phyloP scores from a whole-genome alignment of 2,797 vertebrate genomes.

The Aselliscus stoliczkanus region DNA sequence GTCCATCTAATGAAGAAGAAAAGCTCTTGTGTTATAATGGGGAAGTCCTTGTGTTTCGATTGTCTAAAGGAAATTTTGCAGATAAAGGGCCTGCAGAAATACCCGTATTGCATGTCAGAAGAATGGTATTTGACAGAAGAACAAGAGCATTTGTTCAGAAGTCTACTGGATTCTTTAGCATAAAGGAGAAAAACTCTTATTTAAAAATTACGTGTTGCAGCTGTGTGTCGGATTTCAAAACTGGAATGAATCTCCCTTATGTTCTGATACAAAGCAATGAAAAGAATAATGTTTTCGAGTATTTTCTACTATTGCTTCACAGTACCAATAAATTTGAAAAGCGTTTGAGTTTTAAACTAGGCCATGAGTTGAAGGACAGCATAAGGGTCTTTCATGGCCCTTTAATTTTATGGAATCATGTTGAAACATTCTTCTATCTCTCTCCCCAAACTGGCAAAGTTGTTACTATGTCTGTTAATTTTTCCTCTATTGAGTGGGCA shows the following conservation, averaged over 20 bases:
- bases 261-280: slow-evolving; percentile 83
- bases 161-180: slow-evolving; percentile 75
- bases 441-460: slow-evolving; percentile 79
- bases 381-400: slow-evolving; percentile 88
- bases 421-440: slow-evolving; percentile 80
- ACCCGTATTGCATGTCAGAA: slow-evolving; percentile 79
- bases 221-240: slow-evolving; percentile 80
- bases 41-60: slow-evolving; percentile 85
- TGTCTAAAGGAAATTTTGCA: slow-evolving; percentile 66
- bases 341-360: slow-evolving; percentile 84
- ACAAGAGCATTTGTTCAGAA: slow-evolving; percentile 81
- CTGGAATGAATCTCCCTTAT: slow-evolving; percentile 82
- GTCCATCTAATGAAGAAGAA: slow-evolving; percentile 63
- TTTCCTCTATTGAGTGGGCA: slow-evolving; percentile 83
- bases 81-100: slow-evolving; percentile 56
- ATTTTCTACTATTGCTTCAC: slow-evolving; percentile 85
- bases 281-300: slow-evolving; percentile 76
- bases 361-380: slow-evolving; percentile 81
- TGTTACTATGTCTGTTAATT: slow-evolving; percentile 79
- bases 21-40: slow-evolving; percentile 83
- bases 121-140: slow-evolving; percentile 81
- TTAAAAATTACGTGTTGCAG: slow-evolving; percentile 82
- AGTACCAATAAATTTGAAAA: slow-evolving; percentile 81
- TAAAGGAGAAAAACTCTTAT: slow-evolving; percentile 67
- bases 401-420: slow-evolving; percentile 87